Base-by-base conservation (phyloP, 1,140 invertebrate species). In the Dendrolimus kikuchii region DNA sequence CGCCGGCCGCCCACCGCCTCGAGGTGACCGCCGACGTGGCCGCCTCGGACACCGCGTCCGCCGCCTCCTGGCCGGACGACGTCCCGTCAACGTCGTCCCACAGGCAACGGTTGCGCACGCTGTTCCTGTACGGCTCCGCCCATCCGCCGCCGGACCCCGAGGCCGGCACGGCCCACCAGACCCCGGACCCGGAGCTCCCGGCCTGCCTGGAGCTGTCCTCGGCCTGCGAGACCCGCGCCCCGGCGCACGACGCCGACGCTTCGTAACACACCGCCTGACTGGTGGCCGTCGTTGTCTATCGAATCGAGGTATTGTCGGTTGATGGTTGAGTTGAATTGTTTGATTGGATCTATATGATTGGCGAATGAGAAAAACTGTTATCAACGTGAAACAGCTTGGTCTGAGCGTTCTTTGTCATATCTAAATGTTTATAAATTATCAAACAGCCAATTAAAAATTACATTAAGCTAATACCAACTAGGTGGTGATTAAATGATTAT, bases 111-210 rank as follows among this genome's bases (percentile, higher is more conserved):
- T 75, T 82, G 37, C 72, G 77, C 53, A 74, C 66, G 52, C 64
- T 81, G 38, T 81, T 81, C 63, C 70, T 81, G 7, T 81, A 81
- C 70, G 78, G 78, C 7, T 64, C 68, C 37, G 63, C 77, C 6
- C 64, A 57, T 42, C 73, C 75, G 40, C 75, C 77, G n/a, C 61
- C 65, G 5, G 73, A 77, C 66, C 63, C 60, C 38, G 74, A 74
- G 59, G 71, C 70, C 23, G 68, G 66, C 47, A 41, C 53, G 37
- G 10, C 46, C 41, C 42, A 9, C 36, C 40, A 59, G 8, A 51
- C 57, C 55, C 7, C 57, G 40, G 10, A 42, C 40, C 36, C 38
- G 55, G 51, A 49, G 45, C 6, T 38, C 51, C 40, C 47, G 46
- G 38, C 46, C 23, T 23, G 23, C 23, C 42, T 23, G 44, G 57